Conservation (phyloP, 1,140 invertebrate species). For the Formica exsecta region DNA sequence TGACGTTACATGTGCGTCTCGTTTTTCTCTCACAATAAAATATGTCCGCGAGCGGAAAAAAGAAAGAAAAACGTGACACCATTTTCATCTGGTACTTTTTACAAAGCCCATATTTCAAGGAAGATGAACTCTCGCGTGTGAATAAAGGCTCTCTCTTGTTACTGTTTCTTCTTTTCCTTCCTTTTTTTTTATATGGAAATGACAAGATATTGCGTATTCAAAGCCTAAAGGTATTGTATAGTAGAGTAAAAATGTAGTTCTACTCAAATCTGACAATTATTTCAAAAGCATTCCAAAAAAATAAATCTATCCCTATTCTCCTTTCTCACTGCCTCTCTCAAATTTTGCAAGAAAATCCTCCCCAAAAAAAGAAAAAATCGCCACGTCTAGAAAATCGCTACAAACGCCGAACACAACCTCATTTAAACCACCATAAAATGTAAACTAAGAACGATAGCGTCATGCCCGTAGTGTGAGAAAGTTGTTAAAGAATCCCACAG, state of each 20-base stretch:
- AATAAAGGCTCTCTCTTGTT: conserved; percentile 25
- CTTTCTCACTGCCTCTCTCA: no score
- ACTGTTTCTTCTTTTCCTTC: conserved; percentile 9
- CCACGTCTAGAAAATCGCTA: no score
- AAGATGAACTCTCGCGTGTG: conserved; percentile 28
- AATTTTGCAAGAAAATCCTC: no score
- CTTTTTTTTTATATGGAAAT: neutral
- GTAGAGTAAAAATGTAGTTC: neutral
- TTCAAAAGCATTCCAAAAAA: neutral
- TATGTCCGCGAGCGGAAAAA: conserved; percentile 1
- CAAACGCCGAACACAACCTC: no score
- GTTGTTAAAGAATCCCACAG: no score
- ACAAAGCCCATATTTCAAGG: conserved; percentile 37
- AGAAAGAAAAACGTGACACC: conserved; percentile 40
- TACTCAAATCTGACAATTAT: neutral
- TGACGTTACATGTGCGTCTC: neutral
- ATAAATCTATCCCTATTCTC: no score
- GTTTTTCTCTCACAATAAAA: conserved; percentile 3
- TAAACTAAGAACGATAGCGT: no score
- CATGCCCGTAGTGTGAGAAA: no score
- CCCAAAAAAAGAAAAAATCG: no score
- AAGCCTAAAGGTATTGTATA: no score
- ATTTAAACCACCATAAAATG: no score
- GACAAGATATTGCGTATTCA: neutral
- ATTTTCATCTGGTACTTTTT: conserved; percentile 43